Evolutionary conservation across 2,797 vertebrate species (phyloP).

Genomic region (Xenopus petersii): DNA sequence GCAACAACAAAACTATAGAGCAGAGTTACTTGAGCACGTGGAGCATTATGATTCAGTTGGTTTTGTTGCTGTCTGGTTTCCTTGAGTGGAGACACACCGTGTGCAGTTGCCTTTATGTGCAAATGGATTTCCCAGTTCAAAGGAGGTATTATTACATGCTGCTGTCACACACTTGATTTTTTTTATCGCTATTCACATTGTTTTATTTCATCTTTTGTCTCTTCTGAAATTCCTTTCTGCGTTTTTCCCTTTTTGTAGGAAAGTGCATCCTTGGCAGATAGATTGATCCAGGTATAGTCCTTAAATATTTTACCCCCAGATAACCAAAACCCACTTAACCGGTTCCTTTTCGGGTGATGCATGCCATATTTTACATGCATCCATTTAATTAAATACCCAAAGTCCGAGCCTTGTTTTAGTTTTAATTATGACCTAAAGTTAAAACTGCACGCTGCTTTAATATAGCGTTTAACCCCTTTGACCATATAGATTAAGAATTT

Average conservation of each 20-base stretch:
- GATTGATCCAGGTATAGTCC: constrained; percentile 99
- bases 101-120: too few species aligned
- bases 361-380: constrained; percentile 55
- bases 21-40: too few species aligned
- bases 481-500: constrained; percentile 41
- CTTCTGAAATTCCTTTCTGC: constrained; percentile 80
- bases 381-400: background rate
- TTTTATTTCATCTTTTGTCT: constrained; percentile 63
- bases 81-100: too few species aligned
- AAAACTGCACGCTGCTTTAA: constrained; percentile 59
- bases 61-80: too few species aligned
- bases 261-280: constrained; percentile 99
- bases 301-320: constrained; percentile 59
- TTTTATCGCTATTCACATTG: constrained; percentile 61
- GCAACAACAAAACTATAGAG: too few species aligned
- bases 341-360: constrained; percentile 63
- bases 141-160: constrained; percentile 28
- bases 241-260: constrained; percentile 96
- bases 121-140: background rate
- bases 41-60: too few species aligned
- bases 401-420: background rate
- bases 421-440: constrained; percentile 1
- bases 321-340: constrained; percentile 49
- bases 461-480: constrained; percentile 56
- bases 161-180: constrained; percentile 54